Evolutionary conservation across 2,888 invertebrate species (phyloP).

Genomic region (Cartodere bifasciata): DNA sequence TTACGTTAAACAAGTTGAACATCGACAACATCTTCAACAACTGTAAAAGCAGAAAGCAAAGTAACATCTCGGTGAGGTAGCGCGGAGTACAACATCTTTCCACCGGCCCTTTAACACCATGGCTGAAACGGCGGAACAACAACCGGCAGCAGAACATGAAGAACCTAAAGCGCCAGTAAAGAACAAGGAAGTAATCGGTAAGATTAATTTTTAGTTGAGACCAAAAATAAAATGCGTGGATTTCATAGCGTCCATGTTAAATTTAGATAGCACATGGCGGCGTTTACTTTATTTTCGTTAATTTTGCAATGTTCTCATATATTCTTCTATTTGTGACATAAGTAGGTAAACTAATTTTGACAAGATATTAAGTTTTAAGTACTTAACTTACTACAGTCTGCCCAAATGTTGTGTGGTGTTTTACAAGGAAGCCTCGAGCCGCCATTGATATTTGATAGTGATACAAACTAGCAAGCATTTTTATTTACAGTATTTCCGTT

Average conservation of each 20-base stretch:
- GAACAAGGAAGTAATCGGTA: slow-evolving; percentile 83
- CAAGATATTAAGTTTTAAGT: too few species aligned
- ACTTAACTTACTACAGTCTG: too few species aligned
- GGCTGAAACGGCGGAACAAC: slow-evolving; percentile 84
- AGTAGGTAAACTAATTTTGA: too few species aligned
- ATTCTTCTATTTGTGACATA: too few species aligned
- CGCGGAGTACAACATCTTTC: slow-evolving; percentile 67
- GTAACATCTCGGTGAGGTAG: slow-evolving; percentile 63
- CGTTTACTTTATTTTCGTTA: slow-evolving; percentile 4
- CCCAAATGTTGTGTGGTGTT: too few species aligned
- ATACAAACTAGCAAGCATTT: too few species aligned
- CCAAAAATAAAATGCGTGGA: slow-evolving; percentile 12
- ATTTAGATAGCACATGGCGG: slow-evolving; percentile 27
- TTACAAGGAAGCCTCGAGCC: too few species aligned
- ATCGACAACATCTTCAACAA: slow-evolving; percentile 34
- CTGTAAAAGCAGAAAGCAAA: slow-evolving; percentile 48
- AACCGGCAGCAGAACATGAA: slow-evolving; percentile 43
- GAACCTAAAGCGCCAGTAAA: slow-evolving; percentile 47
- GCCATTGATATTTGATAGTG: too few species aligned
- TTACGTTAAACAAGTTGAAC: slow-evolving; percentile 25
- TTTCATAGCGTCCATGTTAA: slow-evolving; percentile 31
- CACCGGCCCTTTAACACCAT: slow-evolving; percentile 63
- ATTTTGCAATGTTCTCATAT: too few species aligned
- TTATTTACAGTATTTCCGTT: too few species aligned
- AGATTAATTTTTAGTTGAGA: slow-evolving; percentile 29